A percentile compares a stretch with the other conserved stretches of the same genome.
Evolutionary conservation across 1,140 invertebrate genomes (phyloP).

Genomic region (Magallana gigas): DNA sequence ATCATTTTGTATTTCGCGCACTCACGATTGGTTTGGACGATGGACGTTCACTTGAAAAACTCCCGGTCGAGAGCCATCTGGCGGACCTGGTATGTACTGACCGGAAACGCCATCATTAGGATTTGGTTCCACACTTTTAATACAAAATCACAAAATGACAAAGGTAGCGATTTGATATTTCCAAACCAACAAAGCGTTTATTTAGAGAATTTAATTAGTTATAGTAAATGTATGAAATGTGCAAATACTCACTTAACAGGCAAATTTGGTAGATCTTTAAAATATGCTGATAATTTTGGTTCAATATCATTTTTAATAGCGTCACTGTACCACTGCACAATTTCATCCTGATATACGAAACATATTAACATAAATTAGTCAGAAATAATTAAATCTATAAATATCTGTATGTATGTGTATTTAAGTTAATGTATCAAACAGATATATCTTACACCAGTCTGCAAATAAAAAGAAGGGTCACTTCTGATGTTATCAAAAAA

Average conservation of each 20-base stretch:
- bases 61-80: constrained; percentile 67
- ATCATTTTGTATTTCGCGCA: not conserved
- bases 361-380: no score
- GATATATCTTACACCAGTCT: constrained; percentile 54
- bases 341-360: constrained; percentile 57
- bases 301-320: constrained; percentile 73
- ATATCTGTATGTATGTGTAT: not conserved
- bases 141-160: not conserved
- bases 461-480: constrained; percentile 54
- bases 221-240: no score
- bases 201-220: no score
- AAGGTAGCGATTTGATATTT: no score
- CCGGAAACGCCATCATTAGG: constrained; percentile 65
- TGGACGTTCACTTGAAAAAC: constrained; percentile 66
- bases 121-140: constrained; percentile 52
- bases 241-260: constrained; percentile 64
- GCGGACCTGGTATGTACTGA: constrained; percentile 64
- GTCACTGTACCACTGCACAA: constrained; percentile 71
- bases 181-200: no score
- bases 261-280: constrained; percentile 65
- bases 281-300: constrained; percentile 66
- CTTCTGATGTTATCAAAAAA: constrained; percentile 50
- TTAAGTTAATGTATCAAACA: not conserved
- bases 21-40: constrained; percentile 61
- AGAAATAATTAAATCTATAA: no score